Evolutionary conservation across 2,888 invertebrate genomes (phyloP), one percentile per base, ranked within the genome.

Genomic region (Lithophane ornitopus): DNA sequence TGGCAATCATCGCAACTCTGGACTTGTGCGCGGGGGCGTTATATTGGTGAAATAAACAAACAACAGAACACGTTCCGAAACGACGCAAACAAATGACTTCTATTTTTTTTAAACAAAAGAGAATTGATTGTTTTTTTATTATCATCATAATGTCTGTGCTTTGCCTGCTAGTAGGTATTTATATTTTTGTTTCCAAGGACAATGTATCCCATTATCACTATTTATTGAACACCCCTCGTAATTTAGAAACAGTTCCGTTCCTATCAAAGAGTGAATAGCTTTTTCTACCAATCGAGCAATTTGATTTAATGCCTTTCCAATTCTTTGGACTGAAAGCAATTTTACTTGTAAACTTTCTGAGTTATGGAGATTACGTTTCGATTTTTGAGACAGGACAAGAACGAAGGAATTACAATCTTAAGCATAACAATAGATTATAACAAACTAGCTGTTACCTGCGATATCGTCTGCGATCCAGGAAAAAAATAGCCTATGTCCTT

Each of bases 291-390:
- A 44, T 56, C 63, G 63, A 73, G 26, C 34, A 58, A 41, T 80
- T 74, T 78, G 78, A 74, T 78, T 80, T 80, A 80, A 74, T 63
- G 52, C 49, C 49, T 44, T 70, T 76, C 56, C 34, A 74, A 78
- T 78, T 80, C 63, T 80, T 78, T 44, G 49, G 63, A 78, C 80
- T 74, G 58, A 78, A 80, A 63, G 80, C 80, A 80, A 80, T 78
- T 78, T 78, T 63, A 62, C 78, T 80, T 80, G 58, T 44, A 80
- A 78, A 78, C 41, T 78, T 78, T 78, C 22, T 74, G 80, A 78
- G 80, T 78, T 78, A 78, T 78, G 80, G 14, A 78, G 74, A 78
- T 78, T 78, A 78, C 80, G 22, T 14, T 78, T 63, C 22, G 58
- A 52, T 78, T 34, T 78, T 63, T 44, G 49, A 19, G 49, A 78